Evolutionary conservation across 2,797 vertebrate species (phyloP).

Genomic region (Caiman crocodilus): DNA sequence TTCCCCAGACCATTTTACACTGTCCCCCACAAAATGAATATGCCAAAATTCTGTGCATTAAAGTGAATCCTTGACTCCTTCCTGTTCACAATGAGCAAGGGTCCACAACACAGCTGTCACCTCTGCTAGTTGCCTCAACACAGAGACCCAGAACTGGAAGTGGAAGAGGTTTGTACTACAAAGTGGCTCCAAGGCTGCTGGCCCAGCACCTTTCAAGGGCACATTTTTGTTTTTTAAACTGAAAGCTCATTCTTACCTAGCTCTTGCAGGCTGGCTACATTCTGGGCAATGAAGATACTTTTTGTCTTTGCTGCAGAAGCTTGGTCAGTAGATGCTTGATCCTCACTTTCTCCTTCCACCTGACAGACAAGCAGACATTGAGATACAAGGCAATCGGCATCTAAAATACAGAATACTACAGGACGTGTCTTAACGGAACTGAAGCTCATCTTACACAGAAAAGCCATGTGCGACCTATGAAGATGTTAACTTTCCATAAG

Average conservation of each 20-base stretch:
- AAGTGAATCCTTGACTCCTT: not conserved
- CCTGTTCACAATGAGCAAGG: not conserved
- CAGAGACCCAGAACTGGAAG: not conserved
- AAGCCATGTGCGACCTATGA: not conserved
- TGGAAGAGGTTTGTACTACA: not conserved
- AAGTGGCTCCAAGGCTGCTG: not conserved
- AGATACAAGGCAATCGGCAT: not conserved
- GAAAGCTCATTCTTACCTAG: conserved; percentile 86
- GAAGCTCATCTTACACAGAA: not conserved
- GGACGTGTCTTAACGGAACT: not conserved
- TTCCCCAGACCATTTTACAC: not conserved
- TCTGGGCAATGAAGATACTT: conserved; percentile 97
- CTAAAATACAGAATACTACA: not conserved
- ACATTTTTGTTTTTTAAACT: not conserved
- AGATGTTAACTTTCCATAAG: fast-evolving
- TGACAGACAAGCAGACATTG: conserved; percentile 56
- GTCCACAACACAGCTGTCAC: not conserved
- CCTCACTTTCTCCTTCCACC: conserved; percentile 93
- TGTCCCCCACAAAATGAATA: not conserved
- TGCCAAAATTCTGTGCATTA: not conserved
- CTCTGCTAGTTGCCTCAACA: not conserved
- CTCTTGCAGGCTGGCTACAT: conserved; percentile 98
- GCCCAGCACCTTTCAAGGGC: not conserved
- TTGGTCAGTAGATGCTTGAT: conserved; percentile 90
- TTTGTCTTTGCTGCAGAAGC: conserved; percentile 93